Conservation (phyloP, 2,797 vertebrate species). For the Remorina albescens region DNA sequence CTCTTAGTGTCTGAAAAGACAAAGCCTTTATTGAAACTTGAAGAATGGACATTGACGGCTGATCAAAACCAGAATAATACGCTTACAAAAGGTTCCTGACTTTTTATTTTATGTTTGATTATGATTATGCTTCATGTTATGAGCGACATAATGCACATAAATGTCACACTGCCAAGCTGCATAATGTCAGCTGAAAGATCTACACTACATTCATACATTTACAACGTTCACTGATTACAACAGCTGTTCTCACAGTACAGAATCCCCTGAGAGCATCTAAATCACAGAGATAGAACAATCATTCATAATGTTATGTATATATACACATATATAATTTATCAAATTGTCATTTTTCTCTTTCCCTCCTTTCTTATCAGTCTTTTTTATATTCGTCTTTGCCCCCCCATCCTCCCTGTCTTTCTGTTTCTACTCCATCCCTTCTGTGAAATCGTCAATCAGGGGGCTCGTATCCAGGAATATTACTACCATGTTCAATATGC, state of each 20-base stretch:
- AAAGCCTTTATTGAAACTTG: not conserved
- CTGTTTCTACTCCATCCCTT: conserved; percentile 20
- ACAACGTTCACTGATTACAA: too few species aligned
- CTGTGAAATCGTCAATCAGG: conserved; percentile 60
- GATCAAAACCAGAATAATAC: too few species aligned
- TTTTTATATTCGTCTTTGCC: not conserved
- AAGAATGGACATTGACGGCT: too few species aligned
- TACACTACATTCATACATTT: not conserved
- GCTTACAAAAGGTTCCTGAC: too few species aligned
- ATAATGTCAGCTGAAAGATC: not conserved
- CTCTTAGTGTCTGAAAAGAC: not conserved
- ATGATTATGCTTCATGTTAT: too few species aligned
- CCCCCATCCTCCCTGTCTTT: conserved; percentile 11
- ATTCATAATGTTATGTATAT: not conserved
- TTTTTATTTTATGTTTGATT: too few species aligned
- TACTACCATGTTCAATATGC: conserved; percentile 74
- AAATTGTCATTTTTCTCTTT: not conserved
- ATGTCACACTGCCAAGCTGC: too few species aligned
- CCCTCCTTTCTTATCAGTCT: not conserved
- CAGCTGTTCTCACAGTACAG: too few species aligned
- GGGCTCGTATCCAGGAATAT: conserved; percentile 60
- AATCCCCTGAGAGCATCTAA: too few species aligned
- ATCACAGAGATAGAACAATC: too few species aligned
- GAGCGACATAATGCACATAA: too few species aligned
- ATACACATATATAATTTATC: not conserved